Percentiles rank a stretch among this genome's conserved stretches.
Evolutionary conservation across 2,888 invertebrate species (phyloP).

Genomic region (Chrysina gloriosa): DNA sequence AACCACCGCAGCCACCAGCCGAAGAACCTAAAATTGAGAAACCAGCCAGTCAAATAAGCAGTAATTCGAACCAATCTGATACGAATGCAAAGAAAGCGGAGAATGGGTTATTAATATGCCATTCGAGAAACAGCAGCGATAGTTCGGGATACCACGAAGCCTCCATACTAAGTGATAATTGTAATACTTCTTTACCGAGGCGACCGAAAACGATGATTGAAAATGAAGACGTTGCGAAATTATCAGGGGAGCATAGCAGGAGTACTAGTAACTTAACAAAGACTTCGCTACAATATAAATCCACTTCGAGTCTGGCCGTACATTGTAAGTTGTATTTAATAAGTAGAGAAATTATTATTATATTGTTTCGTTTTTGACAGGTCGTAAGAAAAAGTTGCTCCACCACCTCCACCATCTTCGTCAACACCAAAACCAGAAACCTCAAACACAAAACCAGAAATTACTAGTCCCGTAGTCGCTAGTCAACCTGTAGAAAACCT

Average conservation of each 20-base stretch:
- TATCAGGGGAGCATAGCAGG: constrained; percentile 53
- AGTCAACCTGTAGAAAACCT: constrained; percentile 55
- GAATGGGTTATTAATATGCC: constrained; percentile 68
- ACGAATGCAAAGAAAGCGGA: constrained; percentile 49
- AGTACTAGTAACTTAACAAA: constrained; percentile 61
- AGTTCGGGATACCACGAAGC: constrained; percentile 80
- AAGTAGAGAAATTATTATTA: constrained; percentile 4
- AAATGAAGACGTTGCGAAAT: constrained; percentile 48
- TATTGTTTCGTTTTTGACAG: constrained; percentile 53
- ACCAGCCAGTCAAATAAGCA: constrained; percentile 50
- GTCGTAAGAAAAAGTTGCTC: constrained; percentile 72
- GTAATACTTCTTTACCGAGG: constrained; percentile 62
- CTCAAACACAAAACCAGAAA: constrained; percentile 52
- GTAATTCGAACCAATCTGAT: constrained; percentile 42
- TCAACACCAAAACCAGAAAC: constrained; percentile 49
- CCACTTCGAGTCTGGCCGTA: constrained; percentile 61
- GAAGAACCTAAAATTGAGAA: constrained; percentile 46
- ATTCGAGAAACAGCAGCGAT: constrained; percentile 79
- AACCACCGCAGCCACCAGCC: constrained; percentile 64
- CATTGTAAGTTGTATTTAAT: constrained; percentile 55
- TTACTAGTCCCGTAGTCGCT: constrained; percentile 64
- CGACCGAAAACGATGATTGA: constrained; percentile 59
- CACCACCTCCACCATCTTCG: constrained; percentile 68
- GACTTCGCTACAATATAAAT: constrained; percentile 62
- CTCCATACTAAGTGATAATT: constrained; percentile 73